These are phyloP conservation scores for Nothura maculosa DNA, from an alignment of 2,797 vertebrate species.

Conservation along the genomic window DNA sequence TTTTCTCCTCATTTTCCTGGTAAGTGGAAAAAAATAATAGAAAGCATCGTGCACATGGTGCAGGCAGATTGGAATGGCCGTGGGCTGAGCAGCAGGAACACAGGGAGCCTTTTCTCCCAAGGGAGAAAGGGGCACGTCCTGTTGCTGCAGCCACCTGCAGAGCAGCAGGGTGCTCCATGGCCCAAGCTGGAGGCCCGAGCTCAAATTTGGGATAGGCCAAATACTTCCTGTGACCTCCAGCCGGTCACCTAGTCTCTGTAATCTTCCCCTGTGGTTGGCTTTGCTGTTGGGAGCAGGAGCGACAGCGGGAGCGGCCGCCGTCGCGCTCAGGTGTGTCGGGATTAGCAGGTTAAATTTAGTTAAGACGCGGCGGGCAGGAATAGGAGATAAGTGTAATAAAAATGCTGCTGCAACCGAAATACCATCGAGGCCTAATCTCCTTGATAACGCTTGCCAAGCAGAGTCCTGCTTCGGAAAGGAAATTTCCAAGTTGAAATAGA, in stretches of 20 bases:
- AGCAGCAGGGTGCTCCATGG: background rate
- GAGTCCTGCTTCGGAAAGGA: background rate
- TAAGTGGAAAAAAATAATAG: background rate
- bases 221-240: slow-evolving; percentile 46
- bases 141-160: background rate
- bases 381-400: slow-evolving; percentile 35
- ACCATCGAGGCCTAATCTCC: background rate
- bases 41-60: background rate
- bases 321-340: slow-evolving; percentile 61
- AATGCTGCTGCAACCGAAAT: slow-evolving; percentile 20
- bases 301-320: slow-evolving; percentile 26
- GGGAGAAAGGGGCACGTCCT: too few species aligned
- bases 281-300: slow-evolving; percentile 35
- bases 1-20: background rate
- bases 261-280: slow-evolving; percentile 49
- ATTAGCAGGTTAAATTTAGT: slow-evolving; percentile 74
- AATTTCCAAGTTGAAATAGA: background rate
- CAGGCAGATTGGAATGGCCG: background rate
- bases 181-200: background rate
- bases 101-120: background rate
- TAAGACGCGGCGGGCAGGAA: slow-evolving; percentile 42
- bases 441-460: background rate
- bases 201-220: background rate
- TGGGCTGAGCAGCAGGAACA: background rate
- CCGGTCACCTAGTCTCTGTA: slow-evolving; percentile 56